Evolutionary conservation across 2,113 vertebrate genomes (phyloP), one percentile per base, ranked within the genome.

Genomic region (Scortum barcoo): DNA sequence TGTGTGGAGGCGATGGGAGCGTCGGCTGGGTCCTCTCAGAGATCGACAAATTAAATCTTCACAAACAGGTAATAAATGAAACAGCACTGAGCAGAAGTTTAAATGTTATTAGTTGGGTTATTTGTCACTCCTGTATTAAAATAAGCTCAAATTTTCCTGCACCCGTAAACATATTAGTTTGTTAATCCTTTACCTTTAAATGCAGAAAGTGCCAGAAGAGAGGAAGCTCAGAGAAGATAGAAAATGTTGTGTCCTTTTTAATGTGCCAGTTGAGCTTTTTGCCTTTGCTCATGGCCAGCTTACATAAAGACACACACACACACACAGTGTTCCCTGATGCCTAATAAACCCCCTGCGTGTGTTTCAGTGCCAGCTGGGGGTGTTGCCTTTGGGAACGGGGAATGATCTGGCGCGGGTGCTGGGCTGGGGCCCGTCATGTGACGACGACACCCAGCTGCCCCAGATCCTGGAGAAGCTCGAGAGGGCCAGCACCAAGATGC

Each of bases 11-110:
- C 0, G 98, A 99, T 77, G 98, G 98, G 81, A 99, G 98, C 1
- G 98, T 99, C 36, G 98, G 98, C 69, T 99, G 98, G 98, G 98
- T 99, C 57, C 95, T 99, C 70, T 99, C 98, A 20, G 98, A 99
- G 94, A 99, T 99, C 12, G 98, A 99, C 94, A 99, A 98, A 61
- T 96, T 99, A 90, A 99, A 92, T 88, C 96, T 99, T 57, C 97
- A 99, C 94, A 99, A 99, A 91, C 98, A 99, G 97, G 98, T 95
- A 48, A 8, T 42, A n/a, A 3, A 36, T 4, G 6, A 36, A 56
- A 14, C 16, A 22, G 9, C 20, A 3, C 51, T 3, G 16, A 28
- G 46, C 16, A 16, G 28, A 58, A 33, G 11, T 22, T n/a, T 48
- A 30, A 10, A 60, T 57, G 2, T 42, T 28, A 22, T 5, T 10